phyloP scores from a whole-genome alignment of 2,888 invertebrate species.

The Linnaemya tessellans region DNA sequence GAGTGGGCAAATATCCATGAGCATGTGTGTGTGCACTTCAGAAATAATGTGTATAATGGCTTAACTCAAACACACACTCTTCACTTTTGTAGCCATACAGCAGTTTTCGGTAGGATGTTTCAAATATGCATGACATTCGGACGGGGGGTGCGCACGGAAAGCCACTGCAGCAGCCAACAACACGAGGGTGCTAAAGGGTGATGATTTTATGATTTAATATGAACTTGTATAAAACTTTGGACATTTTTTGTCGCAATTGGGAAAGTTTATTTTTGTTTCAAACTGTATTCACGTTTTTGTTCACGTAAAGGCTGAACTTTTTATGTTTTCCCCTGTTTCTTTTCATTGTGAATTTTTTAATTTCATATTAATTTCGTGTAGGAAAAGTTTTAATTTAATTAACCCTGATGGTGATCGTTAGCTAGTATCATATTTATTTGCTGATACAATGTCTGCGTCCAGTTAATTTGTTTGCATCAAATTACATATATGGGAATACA shows the following conservation, averaged over 20 bases:
- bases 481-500: too few relatives aligned
- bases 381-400: constrained; percentile 67
- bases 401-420: constrained; percentile 53
- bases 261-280: constrained; percentile 24
- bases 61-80: not conserved
- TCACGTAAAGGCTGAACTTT: constrained; percentile 2
- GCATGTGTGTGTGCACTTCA: not conserved
- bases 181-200: not conserved
- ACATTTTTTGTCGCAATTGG: constrained; percentile 26
- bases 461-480: too few relatives aligned
- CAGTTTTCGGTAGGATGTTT: constrained; percentile 48
- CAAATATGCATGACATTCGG: constrained; percentile 56
- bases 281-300: not conserved
- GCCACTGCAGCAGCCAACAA: constrained; percentile 12
- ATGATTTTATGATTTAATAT: constrained; percentile 48
- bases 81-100: not conserved
- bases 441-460: not conserved
- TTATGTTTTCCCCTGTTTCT: constrained; percentile 44
- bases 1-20: not conserved
- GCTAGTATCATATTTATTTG: not conserved
- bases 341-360: constrained; percentile 40
- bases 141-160: constrained; percentile 55
- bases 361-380: constrained; percentile 6
- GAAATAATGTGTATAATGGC: constrained; percentile 42
- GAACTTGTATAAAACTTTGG: constrained; percentile 35